Evolutionary conservation across 2,888 invertebrate species (phyloP).

Genomic region (Altica lythri): DNA sequence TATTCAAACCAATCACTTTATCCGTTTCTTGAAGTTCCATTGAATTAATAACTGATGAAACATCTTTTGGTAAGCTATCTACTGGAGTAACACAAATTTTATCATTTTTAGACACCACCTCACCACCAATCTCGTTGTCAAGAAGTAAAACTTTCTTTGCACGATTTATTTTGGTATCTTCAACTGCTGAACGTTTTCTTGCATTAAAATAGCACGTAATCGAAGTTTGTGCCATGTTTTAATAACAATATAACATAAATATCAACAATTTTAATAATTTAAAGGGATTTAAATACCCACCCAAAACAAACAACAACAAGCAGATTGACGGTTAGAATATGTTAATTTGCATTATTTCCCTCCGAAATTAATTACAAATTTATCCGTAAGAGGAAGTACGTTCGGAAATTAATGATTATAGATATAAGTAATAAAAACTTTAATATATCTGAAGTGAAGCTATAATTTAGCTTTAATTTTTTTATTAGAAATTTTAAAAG

Average conservation of each 20-base stretch:
- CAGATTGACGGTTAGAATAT: conserved; percentile 16
- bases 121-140: conserved; percentile 42
- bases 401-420: too few relatives aligned
- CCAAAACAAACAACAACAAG: conserved; percentile 3
- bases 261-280: conserved; percentile 45
- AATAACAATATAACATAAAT: conserved; percentile 31
- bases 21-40: conserved; percentile 38
- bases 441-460: too few relatives aligned
- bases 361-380: conserved; percentile 23
- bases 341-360: conserved; percentile 22
- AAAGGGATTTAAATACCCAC: conserved; percentile 40
- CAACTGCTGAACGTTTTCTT: conserved; percentile 74
- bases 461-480: too few relatives aligned
- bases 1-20: conserved; percentile 34
- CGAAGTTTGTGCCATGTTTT: conserved; percentile 75
- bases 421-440: too few relatives aligned
- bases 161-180: conserved; percentile 62
- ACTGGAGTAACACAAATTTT: conserved; percentile 7
- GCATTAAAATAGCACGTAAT: conserved; percentile 76
- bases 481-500: too few relatives aligned
- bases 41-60: conserved; percentile 13
- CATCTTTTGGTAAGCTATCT: conserved; percentile 21
- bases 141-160: conserved; percentile 60
- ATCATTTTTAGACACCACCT: conserved; percentile 33
- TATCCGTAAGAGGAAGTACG: too few relatives aligned